Evolutionary conservation across 1,140 invertebrate species (phyloP), one percentile per base, ranked within the genome.

Genomic region (Aphelinus certus): DNA sequence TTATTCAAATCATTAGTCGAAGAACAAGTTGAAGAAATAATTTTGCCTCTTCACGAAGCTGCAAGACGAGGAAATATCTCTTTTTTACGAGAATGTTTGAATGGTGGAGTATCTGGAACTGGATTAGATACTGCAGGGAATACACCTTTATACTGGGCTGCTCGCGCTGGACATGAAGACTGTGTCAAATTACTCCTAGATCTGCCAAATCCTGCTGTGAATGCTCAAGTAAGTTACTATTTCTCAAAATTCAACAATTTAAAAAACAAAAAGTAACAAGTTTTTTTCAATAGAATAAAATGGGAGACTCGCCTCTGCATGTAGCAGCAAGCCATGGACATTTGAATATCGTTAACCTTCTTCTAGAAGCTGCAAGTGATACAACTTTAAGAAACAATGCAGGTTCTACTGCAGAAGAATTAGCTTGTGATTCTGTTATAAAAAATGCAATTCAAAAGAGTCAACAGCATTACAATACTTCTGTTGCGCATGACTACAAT

Each of bases 111-210:
- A 73, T 94, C 92, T 48, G 90, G 91, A 26, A 93, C 93, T 79
- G 89, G 90, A 71, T 85, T 94, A 74, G 93, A 94, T 84, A 90
- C 91, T 79, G 90, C 92, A 72, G 92, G 92, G 7, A 92, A 92
- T 60, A 93, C 92, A 63, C 89, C 93, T 45, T 81, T 94, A 9
- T 92, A 94, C 82, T 94, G 93, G 92, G 92, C 92, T 57, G 86
- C 90, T 49, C 89, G 91, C 82, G 89, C 90, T 53, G 88, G 88
- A n/a, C 89, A 90, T 71, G 51, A 88, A 64, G 90, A 91, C 47
- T 91, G 90, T 79, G 87, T 89, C 0, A 84, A 83, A 77, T 83
- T 89, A 78, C 80, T 92, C 51, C 75, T 91, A 26, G 80, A 83
- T 69, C 76, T 86, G 57, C 78, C 86, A 45, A 89, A 85, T 78